Percentiles rank a stretch among this genome's conserved stretches.
Evolutionary conservation across 2,113 vertebrate genomes (phyloP).

Genomic region (Martes martes): DNA sequence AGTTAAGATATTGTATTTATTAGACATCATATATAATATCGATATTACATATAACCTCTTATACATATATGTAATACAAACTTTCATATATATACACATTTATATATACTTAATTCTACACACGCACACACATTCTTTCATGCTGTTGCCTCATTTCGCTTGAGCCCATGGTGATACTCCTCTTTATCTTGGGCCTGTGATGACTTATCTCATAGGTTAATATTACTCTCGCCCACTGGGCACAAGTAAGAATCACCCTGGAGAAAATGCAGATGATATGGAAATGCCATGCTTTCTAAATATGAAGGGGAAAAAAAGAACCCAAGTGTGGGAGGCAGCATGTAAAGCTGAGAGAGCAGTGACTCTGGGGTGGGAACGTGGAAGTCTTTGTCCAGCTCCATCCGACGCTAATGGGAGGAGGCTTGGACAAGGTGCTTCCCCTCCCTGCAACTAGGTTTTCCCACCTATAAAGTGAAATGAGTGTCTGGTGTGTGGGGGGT

Average conservation of each 20-base stretch:
- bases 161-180: background rate
- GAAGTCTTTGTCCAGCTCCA: background rate
- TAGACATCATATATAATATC: background rate
- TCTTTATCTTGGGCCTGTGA: background rate
- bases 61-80: background rate
- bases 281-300: background rate
- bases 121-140: background rate
- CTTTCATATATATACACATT: background rate
- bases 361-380: background rate
- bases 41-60: background rate
- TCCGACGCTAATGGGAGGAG: background rate
- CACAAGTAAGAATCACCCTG: slow-evolving; percentile 30
- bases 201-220: background rate
- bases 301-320: background rate
- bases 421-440: background rate
- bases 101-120: background rate
- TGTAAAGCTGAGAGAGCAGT: background rate
- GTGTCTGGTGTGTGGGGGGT: background rate
- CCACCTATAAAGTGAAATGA: background rate
- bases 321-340: background rate
- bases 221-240: background rate
- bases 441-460: background rate
- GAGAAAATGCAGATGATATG: slow-evolving; percentile 18
- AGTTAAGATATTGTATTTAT: background rate
- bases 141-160: background rate